Percentiles rank a stretch among this genome's conserved stretches.
These are phyloP conservation scores for Drosophila gaucha DNA, from an alignment of 2,888 invertebrate species.

Conservation along the genomic window DNA sequence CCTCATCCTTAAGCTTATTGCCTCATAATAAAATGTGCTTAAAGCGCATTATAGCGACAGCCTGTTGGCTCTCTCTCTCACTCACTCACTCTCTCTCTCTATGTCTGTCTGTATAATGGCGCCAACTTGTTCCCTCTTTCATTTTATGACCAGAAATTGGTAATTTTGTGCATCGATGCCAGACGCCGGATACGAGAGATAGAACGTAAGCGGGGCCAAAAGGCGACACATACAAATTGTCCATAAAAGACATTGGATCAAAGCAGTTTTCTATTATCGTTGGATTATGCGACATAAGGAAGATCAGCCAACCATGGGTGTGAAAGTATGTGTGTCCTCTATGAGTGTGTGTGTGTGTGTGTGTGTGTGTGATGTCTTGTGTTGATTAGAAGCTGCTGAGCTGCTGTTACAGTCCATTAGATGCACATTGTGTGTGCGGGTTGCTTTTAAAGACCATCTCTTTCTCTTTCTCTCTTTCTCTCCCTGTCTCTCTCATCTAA, in stretches of 20 bases:
- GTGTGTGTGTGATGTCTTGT: slow-evolving; percentile 41
- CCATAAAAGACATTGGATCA: slow-evolving; percentile 79
- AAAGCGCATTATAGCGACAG: slow-evolving; percentile 80
- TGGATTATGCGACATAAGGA: slow-evolving; percentile 61
- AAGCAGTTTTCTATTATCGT: slow-evolving; percentile 69
- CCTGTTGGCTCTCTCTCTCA: slow-evolving; percentile 10
- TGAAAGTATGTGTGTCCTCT: neutral
- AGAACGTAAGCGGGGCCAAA: slow-evolving; percentile 35
- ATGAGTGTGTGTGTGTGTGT: slow-evolving; percentile 8
- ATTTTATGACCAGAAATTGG: slow-evolving; percentile 76
- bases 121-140: slow-evolving; percentile 72
- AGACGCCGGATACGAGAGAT: slow-evolving; percentile 26
- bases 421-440: slow-evolving; percentile 52
- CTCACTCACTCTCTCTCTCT: neutral
- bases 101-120: slow-evolving; percentile 46
- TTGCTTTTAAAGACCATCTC: slow-evolving; percentile 9
- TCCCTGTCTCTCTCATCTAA: neutral
- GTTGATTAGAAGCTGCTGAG: slow-evolving; percentile 53
- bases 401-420: slow-evolving; percentile 52
- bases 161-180: slow-evolving; percentile 72
- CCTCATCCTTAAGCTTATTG: slow-evolving; percentile 30
- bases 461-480: neutral
- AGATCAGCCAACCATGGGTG: slow-evolving; percentile 33
- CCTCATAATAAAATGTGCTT: slow-evolving; percentile 84
- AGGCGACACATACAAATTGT: slow-evolving; percentile 83